A percentile compares a stretch with the other conserved stretches of the same genome.
Evolutionary conservation across 2,797 vertebrate species (phyloP).

Genomic region (Heteromormyrus szaboi): DNA sequence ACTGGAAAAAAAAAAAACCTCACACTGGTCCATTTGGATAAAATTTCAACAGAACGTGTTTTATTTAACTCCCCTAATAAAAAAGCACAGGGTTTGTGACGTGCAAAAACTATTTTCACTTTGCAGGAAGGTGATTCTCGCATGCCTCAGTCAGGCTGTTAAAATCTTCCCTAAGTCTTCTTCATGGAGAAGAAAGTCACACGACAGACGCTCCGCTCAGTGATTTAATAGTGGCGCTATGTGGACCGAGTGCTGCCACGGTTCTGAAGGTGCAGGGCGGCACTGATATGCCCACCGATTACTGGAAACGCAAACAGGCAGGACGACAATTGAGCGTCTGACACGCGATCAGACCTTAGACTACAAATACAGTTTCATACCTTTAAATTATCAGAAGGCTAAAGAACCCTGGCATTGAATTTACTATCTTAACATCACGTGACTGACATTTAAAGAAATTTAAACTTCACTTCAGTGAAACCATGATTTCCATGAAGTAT

Average conservation of each 20-base stretch:
- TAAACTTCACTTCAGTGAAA: neutral
- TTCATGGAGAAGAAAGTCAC: neutral
- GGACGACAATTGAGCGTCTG: neutral
- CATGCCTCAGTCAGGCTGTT: neutral
- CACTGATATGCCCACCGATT: neutral
- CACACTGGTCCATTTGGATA: neutral
- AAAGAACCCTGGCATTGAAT: neutral
- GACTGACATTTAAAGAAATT: neutral
- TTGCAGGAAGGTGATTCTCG: neutral
- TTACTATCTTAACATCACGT: neutral
- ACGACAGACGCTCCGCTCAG: neutral
- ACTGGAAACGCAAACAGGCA: neutral
- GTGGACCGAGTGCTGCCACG: neutral
- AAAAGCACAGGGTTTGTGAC: neutral
- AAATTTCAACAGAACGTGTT: neutral
- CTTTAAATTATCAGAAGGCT: neutral
- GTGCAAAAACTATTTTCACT: neutral
- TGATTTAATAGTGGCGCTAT: neutral
- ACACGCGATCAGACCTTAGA: neutral
- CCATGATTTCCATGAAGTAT: neutral
- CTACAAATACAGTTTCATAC: neutral
- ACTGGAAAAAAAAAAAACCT: too few relatives aligned
- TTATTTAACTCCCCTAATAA: neutral
- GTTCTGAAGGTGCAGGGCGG: neutral
- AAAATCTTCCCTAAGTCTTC: neutral